Evolutionary conservation across 92 coral and sea anemone species (phyloP).

Genomic region (Muricea muricata): DNA sequence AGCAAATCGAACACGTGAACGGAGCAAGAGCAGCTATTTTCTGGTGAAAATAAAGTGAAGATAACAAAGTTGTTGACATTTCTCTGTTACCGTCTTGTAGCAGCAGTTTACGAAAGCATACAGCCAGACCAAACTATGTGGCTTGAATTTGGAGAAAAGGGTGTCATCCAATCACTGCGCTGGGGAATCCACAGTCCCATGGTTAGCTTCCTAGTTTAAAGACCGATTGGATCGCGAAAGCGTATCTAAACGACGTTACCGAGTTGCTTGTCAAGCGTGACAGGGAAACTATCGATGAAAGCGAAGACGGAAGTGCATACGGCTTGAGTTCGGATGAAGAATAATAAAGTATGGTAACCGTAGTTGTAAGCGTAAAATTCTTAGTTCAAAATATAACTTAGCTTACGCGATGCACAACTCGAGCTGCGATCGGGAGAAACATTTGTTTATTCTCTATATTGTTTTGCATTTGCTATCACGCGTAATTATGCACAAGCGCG

Average conservation of each 20-base stretch:
- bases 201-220: neutral
- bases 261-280: no score
- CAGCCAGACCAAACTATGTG: neutral
- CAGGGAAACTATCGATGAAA: no score
- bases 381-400: no score
- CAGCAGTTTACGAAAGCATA: neutral
- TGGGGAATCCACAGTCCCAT: neutral
- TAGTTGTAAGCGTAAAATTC: no score
- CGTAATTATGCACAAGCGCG: no score
- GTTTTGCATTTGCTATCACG: no score
- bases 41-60: neutral
- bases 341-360: no score
- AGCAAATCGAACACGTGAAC: neutral
- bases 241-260: neutral
- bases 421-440: no score
- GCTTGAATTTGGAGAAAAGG: neutral
- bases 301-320: no score
- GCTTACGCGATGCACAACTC: no score
- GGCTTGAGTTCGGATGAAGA: no score
- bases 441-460: no score
- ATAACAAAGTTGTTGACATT: neutral
- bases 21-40: neutral
- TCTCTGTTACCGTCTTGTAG: neutral
- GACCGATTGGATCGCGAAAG: neutral
- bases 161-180: neutral